Evolutionary conservation across 2,888 invertebrate species (phyloP), one percentile per base, ranked within the genome.

Genomic region (Rugalucina vietnamica): DNA sequence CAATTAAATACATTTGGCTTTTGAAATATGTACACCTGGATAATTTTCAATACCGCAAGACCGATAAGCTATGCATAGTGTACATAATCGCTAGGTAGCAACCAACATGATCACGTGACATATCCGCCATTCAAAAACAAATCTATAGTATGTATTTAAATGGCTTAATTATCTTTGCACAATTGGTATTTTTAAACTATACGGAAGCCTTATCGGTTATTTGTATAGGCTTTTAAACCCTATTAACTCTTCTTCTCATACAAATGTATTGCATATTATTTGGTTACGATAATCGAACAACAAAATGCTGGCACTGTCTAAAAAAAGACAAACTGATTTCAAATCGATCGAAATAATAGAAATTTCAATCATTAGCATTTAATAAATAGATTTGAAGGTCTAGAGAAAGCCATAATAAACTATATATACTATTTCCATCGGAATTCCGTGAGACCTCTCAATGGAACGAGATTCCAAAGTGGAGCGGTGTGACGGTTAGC

Each of bases 61-160:
- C 74, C 34, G 50, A n/a, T 36, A 74, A 39, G 65, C 24, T 37
- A 21, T 50, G 79, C 75, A 79, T 85, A 90, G 89, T 89, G 88
- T 89, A 90, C 88, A 86, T 88, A 88, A 89, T 89, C 88, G 76
- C 88, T 83, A 89, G 87, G 90, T 86, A 87, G 89, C 90, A 76
- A 82, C 43, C 73, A 76, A 54, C 36, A 32, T 27, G 60, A 74
- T 81, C 86, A 88, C 85, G 84, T 88, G 85, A 60, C 71, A 49
- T 12, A 43, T 21, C 54, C 21, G 27, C 50, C 65, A 75, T 81
- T 80, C 69, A 82, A 84, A 81, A n/a, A 65, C 71, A 79, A 34
- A 71, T 8, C 71, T 39, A 77, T 49, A 37, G 69, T 79, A 79
- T 77, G 77, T 80, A 84, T 80, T 87, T 84, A 80, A 79, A 81